Conservation (phyloP, 2,113 vertebrate genomes). For the Lates calcarifer region DNA sequence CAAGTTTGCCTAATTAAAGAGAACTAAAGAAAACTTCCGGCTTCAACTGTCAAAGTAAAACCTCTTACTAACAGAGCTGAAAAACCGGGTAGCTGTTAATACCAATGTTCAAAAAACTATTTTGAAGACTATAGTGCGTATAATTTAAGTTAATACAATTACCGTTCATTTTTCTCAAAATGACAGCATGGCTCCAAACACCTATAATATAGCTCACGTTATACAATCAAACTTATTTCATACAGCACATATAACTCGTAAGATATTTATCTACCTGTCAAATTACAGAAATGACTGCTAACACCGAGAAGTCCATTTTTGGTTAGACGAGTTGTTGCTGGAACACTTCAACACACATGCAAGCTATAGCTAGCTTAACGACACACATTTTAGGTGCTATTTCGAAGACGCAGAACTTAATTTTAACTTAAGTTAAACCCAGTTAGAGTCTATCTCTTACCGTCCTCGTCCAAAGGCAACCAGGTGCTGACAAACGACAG, state of each 20-base stretch:
- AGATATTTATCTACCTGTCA: not conserved
- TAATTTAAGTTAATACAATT: not conserved
- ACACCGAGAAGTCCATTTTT: not conserved
- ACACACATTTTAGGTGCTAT: constrained; percentile 2
- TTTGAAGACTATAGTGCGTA: not conserved
- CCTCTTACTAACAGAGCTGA: accelerated
- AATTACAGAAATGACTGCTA: not conserved
- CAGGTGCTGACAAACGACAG: constrained; percentile 50
- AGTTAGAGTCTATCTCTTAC: constrained; percentile 35
- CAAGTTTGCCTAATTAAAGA: constrained; percentile 1
- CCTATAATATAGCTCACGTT: not conserved
- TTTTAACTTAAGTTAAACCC: not conserved
- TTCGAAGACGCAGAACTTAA: constrained; percentile 16
- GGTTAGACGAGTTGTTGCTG: not conserved
- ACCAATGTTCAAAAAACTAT: not conserved
- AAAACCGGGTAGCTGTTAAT: not conserved
- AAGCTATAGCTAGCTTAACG: constrained; percentile 60
- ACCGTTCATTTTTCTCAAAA: not conserved
- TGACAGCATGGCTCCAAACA: not conserved
- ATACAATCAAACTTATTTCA: not conserved
- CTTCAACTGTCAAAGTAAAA: constrained; percentile 60
- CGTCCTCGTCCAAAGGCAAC: constrained; percentile 64
- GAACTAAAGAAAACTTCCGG: constrained; percentile 53
- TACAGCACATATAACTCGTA: not conserved
- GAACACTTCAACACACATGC: not conserved